Conservation (phyloP, 64 coral and sea anemone species). For the Dendronephthya gigantea region DNA sequence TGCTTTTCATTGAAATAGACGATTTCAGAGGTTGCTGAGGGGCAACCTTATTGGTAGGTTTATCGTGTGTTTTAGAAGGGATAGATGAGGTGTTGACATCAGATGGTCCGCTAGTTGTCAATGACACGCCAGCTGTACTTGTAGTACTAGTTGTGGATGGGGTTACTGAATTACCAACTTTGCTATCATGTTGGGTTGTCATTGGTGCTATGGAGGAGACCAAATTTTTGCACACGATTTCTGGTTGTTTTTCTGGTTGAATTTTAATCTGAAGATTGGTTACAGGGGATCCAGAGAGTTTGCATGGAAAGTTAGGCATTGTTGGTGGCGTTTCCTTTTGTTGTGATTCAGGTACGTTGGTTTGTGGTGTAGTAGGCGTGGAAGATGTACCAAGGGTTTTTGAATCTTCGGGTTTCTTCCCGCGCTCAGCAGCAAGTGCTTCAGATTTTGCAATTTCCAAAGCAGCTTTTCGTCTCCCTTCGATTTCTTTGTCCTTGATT, state of each 20-base stretch:
- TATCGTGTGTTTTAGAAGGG: neutral
- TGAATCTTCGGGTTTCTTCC: neutral
- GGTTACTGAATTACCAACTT: neutral
- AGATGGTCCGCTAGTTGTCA: neutral
- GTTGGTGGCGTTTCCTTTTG: neutral
- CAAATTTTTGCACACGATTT: neutral
- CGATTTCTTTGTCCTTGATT: neutral
- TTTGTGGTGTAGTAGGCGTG: neutral
- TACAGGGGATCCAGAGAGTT: neutral
- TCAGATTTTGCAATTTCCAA: neutral
- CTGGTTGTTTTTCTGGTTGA: neutral
- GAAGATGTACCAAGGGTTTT: neutral
- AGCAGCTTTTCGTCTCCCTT: neutral
- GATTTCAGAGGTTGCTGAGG: neutral
- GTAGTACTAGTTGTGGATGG: neutral
- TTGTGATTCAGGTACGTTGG: neutral
- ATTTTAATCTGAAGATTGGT: neutral
- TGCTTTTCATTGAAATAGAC: neutral
- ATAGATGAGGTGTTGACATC: neutral
- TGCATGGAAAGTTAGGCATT: neutral
- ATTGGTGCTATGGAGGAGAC: neutral
- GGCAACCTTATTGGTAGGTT: neutral
- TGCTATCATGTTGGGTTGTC: neutral
- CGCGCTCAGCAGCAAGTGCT: neutral
- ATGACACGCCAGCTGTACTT: neutral